Evolutionary conservation across 2,797 vertebrate species (phyloP).

Genomic region (Peromyscus aztecus): DNA sequence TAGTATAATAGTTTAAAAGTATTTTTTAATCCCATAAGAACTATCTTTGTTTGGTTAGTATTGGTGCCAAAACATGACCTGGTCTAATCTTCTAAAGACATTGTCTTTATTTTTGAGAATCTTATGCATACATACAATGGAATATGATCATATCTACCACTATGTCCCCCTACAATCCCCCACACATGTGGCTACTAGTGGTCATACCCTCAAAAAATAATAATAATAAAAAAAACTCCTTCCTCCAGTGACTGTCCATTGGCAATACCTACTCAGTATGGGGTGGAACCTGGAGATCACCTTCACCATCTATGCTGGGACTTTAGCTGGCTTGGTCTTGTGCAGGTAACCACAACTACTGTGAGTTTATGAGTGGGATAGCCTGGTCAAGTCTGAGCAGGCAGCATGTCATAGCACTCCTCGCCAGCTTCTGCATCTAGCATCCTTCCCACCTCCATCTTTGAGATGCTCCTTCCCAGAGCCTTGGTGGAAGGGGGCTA

Average conservation of each 20-base stretch:
- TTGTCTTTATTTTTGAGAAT: background rate
- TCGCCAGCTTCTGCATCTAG: background rate
- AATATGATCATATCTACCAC: background rate
- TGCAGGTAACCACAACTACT: background rate
- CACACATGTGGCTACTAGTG: too few relatives aligned
- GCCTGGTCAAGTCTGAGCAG: background rate
- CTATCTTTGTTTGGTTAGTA: background rate
- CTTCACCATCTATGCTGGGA: too few relatives aligned
- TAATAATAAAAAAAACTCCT: background rate
- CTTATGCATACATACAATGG: background rate
- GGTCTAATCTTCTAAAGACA: background rate
- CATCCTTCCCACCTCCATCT: background rate
- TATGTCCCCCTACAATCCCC: background rate
- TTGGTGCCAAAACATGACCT: background rate
- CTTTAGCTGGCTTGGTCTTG: background rate
- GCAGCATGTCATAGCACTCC: background rate
- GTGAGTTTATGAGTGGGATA: background rate
- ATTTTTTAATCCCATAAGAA: background rate
- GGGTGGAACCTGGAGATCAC: background rate
- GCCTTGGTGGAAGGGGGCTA: background rate
- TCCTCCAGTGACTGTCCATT: background rate
- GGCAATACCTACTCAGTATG: background rate
- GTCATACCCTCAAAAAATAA: background rate
- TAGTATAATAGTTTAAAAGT: background rate
- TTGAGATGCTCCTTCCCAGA: background rate